Percentiles rank a stretch among this genome's conserved stretches.
Evolutionary conservation across 2,797 vertebrate species (phyloP).

Genomic region (Prunella strophiata): DNA sequence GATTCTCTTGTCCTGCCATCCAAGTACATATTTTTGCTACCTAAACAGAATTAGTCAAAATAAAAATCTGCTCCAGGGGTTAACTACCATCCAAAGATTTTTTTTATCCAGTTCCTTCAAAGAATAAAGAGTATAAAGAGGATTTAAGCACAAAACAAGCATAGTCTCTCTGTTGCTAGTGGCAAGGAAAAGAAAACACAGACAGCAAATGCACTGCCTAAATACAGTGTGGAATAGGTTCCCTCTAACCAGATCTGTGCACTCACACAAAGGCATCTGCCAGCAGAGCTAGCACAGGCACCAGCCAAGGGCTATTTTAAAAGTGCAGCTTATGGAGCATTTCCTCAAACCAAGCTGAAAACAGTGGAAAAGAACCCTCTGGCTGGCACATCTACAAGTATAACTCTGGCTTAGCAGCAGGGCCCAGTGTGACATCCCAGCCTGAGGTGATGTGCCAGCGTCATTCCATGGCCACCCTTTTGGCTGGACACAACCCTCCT

Average conservation of each 20-base stretch:
- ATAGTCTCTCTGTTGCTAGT: background rate
- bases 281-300: background rate
- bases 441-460: rapidly evolving
- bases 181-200: background rate
- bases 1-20: background rate
- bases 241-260: background rate
- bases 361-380: background rate
- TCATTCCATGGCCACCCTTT: background rate
- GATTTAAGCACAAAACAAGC: background rate
- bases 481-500: rapidly evolving
- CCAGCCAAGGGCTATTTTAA: background rate
- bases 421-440: rapidly evolving
- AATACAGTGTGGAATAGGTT: background rate
- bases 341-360: slow-evolving; percentile 14
- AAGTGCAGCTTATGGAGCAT: background rate
- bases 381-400: background rate
- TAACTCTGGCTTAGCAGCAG: rapidly evolving
- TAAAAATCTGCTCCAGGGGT: background rate
- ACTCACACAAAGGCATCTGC: background rate
- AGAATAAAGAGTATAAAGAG: background rate
- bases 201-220: background rate
- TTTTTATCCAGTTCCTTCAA: background rate
- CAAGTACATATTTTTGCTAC: background rate
- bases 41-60: background rate
- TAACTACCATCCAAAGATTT: background rate